Evolutionary conservation across 2,113 vertebrate genomes (phyloP).

Genomic region (Rhinoptilus africanus): DNA sequence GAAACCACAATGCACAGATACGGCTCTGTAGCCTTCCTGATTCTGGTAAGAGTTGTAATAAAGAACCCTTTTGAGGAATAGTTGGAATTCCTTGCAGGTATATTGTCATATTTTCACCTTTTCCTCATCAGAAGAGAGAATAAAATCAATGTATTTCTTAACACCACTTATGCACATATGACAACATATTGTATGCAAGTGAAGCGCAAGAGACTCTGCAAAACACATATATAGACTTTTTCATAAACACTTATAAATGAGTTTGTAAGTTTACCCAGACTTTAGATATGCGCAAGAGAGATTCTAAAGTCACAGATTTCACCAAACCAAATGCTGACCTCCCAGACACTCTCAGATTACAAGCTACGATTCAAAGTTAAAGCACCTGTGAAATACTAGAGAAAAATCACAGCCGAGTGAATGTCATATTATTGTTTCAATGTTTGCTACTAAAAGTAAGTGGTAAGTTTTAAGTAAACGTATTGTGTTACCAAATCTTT

Average conservation of each 20-base stretch:
- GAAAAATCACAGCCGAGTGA: background rate
- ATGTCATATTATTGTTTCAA: background rate
- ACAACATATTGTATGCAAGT: background rate
- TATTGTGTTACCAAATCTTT: conserved; percentile 63
- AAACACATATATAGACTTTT: background rate
- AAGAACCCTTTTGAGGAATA: background rate
- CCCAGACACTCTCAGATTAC: background rate
- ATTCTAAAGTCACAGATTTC: background rate
- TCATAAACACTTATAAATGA: background rate
- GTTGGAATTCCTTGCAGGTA: background rate
- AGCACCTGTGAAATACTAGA: background rate
- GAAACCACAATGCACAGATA: background rate
- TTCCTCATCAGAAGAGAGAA: background rate
- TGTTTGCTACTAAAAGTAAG: conserved; percentile 27
- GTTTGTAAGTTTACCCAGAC: background rate
- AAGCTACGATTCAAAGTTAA: background rate
- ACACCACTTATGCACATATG: background rate
- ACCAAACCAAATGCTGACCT: background rate
- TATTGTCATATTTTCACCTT: background rate
- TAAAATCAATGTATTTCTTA: background rate
- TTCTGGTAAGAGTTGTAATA: background rate
- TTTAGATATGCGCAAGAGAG: background rate
- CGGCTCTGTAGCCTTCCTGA: background rate
- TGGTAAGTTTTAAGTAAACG: conserved; percentile 48
- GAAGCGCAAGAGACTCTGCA: background rate